phyloP scores from a whole-genome alignment of 2,797 vertebrate genomes.

The Notamacropus eugenii region DNA sequence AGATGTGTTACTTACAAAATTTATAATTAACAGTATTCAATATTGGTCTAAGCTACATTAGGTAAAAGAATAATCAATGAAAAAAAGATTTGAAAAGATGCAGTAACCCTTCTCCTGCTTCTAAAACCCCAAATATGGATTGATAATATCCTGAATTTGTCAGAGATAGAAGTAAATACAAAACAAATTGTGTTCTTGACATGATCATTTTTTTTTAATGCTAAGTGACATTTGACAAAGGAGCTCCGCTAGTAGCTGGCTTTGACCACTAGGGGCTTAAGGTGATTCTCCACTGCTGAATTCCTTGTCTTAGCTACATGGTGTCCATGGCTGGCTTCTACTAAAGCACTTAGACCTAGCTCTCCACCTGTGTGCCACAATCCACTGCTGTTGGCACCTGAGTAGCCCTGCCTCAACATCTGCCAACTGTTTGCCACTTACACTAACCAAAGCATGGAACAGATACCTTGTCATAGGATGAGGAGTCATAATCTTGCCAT shows the following conservation, averaged over 20 bases:
- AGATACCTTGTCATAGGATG: not conserved
- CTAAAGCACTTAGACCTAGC: not conserved
- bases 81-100: not conserved
- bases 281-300: not conserved
- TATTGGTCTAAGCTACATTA: not conserved
- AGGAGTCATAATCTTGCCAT: not conserved
- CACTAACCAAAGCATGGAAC: not conserved
- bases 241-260: not conserved
- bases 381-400: not conserved
- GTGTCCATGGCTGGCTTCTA: not conserved
- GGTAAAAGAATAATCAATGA: not conserved
- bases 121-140: not conserved
- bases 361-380: not conserved
- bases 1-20: not conserved
- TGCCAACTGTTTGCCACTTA: not conserved
- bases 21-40: not conserved
- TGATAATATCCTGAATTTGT: not conserved
- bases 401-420: not conserved
- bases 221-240: not conserved
- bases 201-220: not conserved
- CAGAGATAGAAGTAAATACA: not conserved
- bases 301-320: not conserved
- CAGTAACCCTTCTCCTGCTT: not conserved
- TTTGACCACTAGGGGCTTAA: not conserved
- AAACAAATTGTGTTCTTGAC: not conserved